These are phyloP conservation scores for Limonius californicus DNA, from an alignment of 1,140 invertebrate species.

Conservation along the genomic window DNA sequence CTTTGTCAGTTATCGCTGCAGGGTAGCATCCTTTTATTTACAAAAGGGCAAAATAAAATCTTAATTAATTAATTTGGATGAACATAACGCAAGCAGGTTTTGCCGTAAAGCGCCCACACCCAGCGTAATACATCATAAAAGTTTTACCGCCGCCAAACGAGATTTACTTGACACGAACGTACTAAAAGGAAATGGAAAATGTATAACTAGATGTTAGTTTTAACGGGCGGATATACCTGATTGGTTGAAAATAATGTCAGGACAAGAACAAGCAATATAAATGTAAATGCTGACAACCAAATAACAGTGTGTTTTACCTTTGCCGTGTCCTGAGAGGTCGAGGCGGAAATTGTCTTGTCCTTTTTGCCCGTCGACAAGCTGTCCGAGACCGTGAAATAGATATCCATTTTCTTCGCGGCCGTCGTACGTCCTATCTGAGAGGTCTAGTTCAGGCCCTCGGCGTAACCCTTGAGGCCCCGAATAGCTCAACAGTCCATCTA, in stretches of 20 bases:
- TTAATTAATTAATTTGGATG: too few species aligned
- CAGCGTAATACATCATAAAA: too few species aligned
- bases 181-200: too few species aligned
- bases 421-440: constrained; percentile 79
- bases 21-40: too few species aligned
- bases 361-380: constrained; percentile 82
- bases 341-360: constrained; percentile 77
- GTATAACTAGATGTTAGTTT: too few species aligned
- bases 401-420: constrained; percentile 63
- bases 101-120: too few species aligned
- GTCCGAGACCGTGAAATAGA: constrained; percentile 79
- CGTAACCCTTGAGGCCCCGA: constrained; percentile 77
- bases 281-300: constrained; percentile 34
- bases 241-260: not conserved
- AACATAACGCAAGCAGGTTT: too few species aligned
- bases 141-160: not conserved
- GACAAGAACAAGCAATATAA: constrained; percentile 33
- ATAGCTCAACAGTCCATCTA: constrained; percentile 78
- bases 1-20: too few species aligned
- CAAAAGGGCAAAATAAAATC: too few species aligned
- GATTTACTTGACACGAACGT: too few species aligned
- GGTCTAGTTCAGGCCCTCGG: constrained; percentile 65
- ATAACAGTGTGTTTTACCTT: constrained; percentile 54
- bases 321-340: constrained; percentile 64
- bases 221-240: not conserved